Conservation (phyloP, 2,797 vertebrate genomes). For the Sebastiscus tertius region DNA sequence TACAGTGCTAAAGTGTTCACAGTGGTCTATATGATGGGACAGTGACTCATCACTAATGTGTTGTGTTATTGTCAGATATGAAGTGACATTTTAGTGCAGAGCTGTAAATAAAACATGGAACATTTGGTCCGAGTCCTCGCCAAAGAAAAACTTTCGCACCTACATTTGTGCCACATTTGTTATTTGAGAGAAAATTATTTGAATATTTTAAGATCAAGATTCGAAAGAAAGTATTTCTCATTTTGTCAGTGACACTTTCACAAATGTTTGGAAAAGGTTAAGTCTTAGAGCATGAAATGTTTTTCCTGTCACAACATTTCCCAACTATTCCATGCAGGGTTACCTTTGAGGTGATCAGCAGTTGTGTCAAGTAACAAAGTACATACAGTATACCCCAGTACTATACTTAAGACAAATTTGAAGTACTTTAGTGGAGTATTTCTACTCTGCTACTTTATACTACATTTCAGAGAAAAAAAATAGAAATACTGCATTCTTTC, state of each 20-base stretch:
- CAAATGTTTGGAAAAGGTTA: background rate
- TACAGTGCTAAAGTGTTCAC: background rate
- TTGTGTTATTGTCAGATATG: background rate
- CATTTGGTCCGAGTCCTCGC: background rate
- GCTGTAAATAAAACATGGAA: background rate
- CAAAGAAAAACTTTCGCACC: constrained; percentile 16
- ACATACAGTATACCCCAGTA: background rate
- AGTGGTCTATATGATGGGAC: background rate
- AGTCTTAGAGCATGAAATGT: background rate
- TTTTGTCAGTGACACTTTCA: background rate
- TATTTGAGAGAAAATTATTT: background rate
- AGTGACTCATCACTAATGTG: background rate
- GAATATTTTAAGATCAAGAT: background rate
- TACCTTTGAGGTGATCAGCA: background rate
- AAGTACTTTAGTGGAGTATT: background rate
- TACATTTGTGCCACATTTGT: constrained; percentile 13
- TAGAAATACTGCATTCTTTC: background rate
- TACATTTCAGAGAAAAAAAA: background rate
- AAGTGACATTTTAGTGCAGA: background rate
- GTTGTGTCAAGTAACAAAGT: background rate
- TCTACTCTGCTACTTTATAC: background rate
- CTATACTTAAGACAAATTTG: background rate
- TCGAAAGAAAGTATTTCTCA: background rate
- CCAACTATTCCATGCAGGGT: background rate
- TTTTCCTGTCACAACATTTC: background rate